Evolutionary conservation across 2,113 vertebrate genomes (phyloP), one percentile per base, ranked within the genome.

Genomic region (Crypturellus undulatus): DNA sequence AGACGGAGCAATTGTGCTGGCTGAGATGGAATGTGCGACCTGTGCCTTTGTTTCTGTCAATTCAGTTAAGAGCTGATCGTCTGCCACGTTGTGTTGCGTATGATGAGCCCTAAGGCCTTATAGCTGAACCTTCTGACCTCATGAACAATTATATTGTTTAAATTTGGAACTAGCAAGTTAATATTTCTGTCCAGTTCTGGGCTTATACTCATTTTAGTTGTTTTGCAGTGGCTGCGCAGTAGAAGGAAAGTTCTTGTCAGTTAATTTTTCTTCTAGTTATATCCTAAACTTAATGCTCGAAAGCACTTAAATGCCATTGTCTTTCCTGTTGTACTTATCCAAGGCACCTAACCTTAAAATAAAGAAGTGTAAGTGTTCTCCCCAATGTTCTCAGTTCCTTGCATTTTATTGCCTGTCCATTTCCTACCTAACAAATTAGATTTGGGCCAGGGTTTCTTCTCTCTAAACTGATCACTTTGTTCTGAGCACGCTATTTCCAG

Each of bases 11-110:
- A 76, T 92, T 51, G 0, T 19, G 17, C 52, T 78, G 32, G 76
- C 28, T 21, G 12, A 78, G 47, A 90, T 20, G 79, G 64, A 64
- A 75, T 86, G n/a, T 22, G 18, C 24, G 77, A 72, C 38, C 77
- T 72, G 14, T 30, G 84, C 34, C 32, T 70, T 91, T 70, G 30
- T 83, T 92, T 92, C 64, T 86, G 77, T 79, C 83, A 90, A 67
- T 16, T 80, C 45, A 28, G 32, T 79, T 36, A 38, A 87, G 51
- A 70, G 25, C 13, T 60, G 60, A 38, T 15, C 43, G 10, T 59
- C 12, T 54, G 32, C 11, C 34, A 25, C 62, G 26, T 42, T n/a
- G 2, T 65, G 21, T 19, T 24, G 8, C 38, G 40, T 54, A 9
- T 52, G 49, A 34, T 58, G 47, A 77, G 17, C 4, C 22, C 9